Conservation (phyloP, 1,140 invertebrate species). For the Philaenus spumarius region DNA sequence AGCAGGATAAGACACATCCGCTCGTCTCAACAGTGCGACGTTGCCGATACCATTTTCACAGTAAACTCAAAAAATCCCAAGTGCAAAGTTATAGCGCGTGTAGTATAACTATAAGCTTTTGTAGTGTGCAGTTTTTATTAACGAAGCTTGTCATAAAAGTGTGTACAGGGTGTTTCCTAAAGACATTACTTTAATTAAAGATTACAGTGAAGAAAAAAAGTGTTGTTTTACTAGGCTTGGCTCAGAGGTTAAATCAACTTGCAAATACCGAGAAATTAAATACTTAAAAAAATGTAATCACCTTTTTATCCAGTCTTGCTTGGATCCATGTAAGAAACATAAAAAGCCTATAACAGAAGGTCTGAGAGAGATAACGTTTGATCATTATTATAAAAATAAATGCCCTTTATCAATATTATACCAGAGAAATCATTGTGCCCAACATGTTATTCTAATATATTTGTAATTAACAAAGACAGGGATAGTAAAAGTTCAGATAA, state of each 20-base stretch:
- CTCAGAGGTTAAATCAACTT: not conserved
- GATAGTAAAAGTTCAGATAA: not conserved
- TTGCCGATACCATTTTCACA: too few relatives aligned
- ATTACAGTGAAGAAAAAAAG: slow-evolving; percentile 8
- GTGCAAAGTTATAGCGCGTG: too few relatives aligned
- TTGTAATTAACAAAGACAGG: too few relatives aligned
- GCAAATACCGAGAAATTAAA: slow-evolving; percentile 16
- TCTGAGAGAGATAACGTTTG: slow-evolving; percentile 12
- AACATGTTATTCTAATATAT: slow-evolving; percentile 14
- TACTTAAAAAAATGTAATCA: slow-evolving; percentile 15
- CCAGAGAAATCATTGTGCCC: slow-evolving; percentile 13
- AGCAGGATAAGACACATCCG: too few relatives aligned
- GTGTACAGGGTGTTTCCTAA: slow-evolving; percentile 10
- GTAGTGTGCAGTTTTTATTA: slow-evolving; percentile 1
- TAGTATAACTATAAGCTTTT: too few relatives aligned
- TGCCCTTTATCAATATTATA: slow-evolving; percentile 7
- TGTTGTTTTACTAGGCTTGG: slow-evolving; percentile 3
- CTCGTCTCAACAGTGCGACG: too few relatives aligned
- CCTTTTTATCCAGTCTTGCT: slow-evolving; percentile 6
- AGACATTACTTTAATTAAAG: slow-evolving; percentile 9
- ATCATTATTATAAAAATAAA: not conserved
- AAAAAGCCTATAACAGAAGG: slow-evolving; percentile 8
- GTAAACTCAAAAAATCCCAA: too few relatives aligned
- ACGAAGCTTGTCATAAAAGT: slow-evolving; percentile 15
- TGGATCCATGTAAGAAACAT: slow-evolving; percentile 2